These are phyloP conservation scores for Pandemis heparana DNA, from an alignment of 2,888 invertebrate genomes.

Conservation along the genomic window DNA sequence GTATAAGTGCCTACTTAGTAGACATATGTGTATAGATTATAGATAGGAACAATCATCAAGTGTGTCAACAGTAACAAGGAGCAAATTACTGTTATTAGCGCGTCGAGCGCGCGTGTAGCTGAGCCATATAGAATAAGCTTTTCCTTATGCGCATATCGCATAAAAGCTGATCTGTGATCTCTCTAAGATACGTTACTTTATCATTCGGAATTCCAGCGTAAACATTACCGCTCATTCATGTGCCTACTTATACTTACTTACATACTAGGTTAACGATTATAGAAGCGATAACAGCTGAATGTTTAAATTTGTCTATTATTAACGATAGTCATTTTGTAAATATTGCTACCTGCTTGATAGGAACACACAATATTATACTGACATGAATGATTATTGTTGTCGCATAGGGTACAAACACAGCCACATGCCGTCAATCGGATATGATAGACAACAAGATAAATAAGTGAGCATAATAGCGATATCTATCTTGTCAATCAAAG, in stretches of 20 bases:
- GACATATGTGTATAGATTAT: slow-evolving; percentile 15
- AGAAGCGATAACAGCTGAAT: slow-evolving; percentile 1
- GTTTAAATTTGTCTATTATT: slow-evolving; percentile 27
- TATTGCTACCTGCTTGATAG: slow-evolving; percentile 10
- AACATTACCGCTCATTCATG: not conserved
- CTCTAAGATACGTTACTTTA: slow-evolving; percentile 10
- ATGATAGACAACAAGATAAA: slow-evolving; percentile 60
- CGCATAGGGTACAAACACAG: slow-evolving; percentile 18
- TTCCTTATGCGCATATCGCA: slow-evolving; percentile 17
- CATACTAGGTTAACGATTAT: not conserved
- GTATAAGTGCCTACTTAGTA: not conserved
- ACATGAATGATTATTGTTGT: slow-evolving; percentile 21
- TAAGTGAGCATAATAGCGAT: slow-evolving; percentile 56
- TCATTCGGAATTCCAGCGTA: slow-evolving; percentile 28
- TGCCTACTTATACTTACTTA: not conserved
- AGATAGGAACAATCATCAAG: slow-evolving; percentile 48
- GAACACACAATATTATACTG: slow-evolving; percentile 7
- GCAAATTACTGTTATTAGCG: slow-evolving; percentile 60
- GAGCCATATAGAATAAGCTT: slow-evolving; percentile 43
- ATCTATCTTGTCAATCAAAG: slow-evolving; percentile 67
- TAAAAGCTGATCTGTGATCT: slow-evolving; percentile 12
- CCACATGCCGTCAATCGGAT: slow-evolving; percentile 22
- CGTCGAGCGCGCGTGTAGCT: slow-evolving; percentile 48
- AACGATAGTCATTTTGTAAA: slow-evolving; percentile 10
- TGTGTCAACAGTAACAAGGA: slow-evolving; percentile 58